A percentile compares a stretch with the other conserved stretches of the same genome.
Evolutionary conservation across 2,888 invertebrate species (phyloP).

Genomic region (Epinotia ramella): DNA sequence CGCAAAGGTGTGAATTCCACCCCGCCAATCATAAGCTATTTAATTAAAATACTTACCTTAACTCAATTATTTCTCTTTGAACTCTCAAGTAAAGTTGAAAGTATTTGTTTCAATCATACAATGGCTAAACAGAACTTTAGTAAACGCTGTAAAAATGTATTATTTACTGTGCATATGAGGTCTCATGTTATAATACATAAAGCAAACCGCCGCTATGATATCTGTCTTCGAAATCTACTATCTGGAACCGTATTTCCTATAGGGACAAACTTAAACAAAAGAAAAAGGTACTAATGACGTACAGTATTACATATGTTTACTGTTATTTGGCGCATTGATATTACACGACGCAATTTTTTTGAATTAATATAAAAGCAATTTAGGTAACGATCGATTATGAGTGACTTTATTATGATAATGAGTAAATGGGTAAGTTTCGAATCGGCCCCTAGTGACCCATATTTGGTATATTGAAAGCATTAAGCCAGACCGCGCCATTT

Average conservation of each 20-base stretch:
- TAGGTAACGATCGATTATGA: not conserved
- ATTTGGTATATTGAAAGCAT: not conserved
- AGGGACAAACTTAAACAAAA: not conserved
- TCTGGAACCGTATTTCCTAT: not conserved
- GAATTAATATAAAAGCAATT: not conserved
- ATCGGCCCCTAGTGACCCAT: not conserved
- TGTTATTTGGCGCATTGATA: not conserved
- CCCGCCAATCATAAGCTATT: too few species aligned
- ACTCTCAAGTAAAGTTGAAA: too few species aligned
- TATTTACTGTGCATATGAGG: slow-evolving; percentile 1
- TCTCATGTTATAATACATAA: slow-evolving; percentile 27
- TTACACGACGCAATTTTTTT: too few species aligned
- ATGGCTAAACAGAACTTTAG: not conserved
- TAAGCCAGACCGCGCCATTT: too few species aligned
- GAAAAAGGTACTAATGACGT: not conserved
- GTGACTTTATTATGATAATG: not conserved
- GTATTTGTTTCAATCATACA: too few species aligned
- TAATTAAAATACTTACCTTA: too few species aligned
- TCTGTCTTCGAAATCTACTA: slow-evolving; percentile 28
- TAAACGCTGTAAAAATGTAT: not conserved
- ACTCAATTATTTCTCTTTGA: too few species aligned
- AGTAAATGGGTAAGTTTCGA: not conserved
- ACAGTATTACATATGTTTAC: not conserved
- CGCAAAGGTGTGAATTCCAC: too few species aligned
- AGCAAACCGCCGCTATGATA: slow-evolving; percentile 17